Conservation (phyloP, 2,113 vertebrate genomes). For the Butastur rufipennis region DNA sequence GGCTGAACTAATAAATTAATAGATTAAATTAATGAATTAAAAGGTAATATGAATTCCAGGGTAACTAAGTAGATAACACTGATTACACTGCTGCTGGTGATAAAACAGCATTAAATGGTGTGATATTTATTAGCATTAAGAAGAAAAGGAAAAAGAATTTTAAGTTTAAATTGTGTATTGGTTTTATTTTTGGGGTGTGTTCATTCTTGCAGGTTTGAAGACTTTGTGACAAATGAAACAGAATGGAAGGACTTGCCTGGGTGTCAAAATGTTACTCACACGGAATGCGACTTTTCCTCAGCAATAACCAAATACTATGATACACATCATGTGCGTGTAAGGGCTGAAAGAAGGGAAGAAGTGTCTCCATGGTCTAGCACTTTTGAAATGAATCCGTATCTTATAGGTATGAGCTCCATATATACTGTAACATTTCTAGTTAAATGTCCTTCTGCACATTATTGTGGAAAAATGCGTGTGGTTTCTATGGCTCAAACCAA, state of each 20-base stretch:
- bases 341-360: neutral
- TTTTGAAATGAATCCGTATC: neutral
- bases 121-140: neutral
- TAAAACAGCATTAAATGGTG: neutral
- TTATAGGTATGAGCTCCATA: slow-evolving; percentile 14
- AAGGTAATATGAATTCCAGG: neutral
- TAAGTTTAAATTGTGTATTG: neutral
- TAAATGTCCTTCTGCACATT: neutral
- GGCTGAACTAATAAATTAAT: neutral
- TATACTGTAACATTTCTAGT: neutral
- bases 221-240: neutral
- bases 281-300: slow-evolving; percentile 40
- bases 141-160: neutral
- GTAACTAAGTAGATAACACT: neutral
- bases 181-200: neutral
- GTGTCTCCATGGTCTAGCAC: slow-evolving; percentile 21
- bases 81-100: neutral
- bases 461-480: rapidly evolving
- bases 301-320: neutral
- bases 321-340: neutral
- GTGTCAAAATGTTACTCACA: slow-evolving; percentile 36
- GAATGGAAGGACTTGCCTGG: slow-evolving; percentile 52
- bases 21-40: neutral
- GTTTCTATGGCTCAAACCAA: neutral
- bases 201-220: neutral